These are phyloP conservation scores for Gastrophysa polygoni DNA, from an alignment of 2,888 invertebrate species.

Conservation along the genomic window DNA sequence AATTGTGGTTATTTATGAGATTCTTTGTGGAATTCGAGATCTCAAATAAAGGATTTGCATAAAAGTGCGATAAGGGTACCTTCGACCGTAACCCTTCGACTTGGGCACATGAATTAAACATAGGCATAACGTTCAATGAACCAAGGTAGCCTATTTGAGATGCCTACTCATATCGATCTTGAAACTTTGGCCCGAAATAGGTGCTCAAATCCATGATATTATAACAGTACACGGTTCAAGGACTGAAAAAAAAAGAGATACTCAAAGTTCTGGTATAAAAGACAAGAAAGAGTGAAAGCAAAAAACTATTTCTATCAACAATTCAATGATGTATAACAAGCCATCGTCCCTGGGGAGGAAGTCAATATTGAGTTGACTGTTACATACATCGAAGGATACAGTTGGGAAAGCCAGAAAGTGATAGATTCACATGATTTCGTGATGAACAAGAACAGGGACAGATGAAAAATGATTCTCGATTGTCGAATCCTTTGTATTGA, in stretches of 20 bases:
- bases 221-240: neutral
- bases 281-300: too few species aligned
- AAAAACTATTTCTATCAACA: too few species aligned
- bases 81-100: neutral
- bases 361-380: too few species aligned
- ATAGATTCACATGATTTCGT: too few species aligned
- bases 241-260: neutral
- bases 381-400: too few species aligned
- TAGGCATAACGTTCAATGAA: constrained; percentile 10
- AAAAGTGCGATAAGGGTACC: constrained; percentile 15
- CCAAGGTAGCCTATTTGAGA: constrained; percentile 7
- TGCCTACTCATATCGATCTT: neutral
- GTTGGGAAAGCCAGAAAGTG: too few species aligned
- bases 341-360: too few species aligned
- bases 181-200: neutral
- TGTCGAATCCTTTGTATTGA: too few species aligned
- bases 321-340: too few species aligned
- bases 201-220: neutral
- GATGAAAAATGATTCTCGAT: too few species aligned
- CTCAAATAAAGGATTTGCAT: constrained; percentile 12
- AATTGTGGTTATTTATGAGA: constrained; percentile 10
- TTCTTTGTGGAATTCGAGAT: constrained; percentile 8
- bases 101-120: constrained; percentile 13
- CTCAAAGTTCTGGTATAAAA: too few species aligned
- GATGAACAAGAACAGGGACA: too few species aligned